Percentiles rank a stretch among this genome's conserved stretches.
Evolutionary conservation across 2,113 vertebrate genomes (phyloP).

Genomic region (Siniperca knerii): DNA sequence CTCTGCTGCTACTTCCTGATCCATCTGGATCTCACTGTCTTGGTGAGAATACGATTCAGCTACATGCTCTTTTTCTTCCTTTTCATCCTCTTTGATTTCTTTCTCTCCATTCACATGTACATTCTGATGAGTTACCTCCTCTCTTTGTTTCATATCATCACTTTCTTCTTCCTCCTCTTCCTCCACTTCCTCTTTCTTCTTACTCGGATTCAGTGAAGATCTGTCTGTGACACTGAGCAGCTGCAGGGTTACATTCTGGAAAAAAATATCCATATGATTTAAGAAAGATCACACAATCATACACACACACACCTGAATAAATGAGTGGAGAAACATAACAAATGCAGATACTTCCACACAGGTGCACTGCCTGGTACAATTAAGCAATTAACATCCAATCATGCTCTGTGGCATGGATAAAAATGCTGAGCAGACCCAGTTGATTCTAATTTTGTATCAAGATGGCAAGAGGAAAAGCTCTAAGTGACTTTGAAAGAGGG

Average conservation of each 20-base stretch:
- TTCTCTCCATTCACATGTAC: constrained; percentile 49
- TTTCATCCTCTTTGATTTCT: constrained; percentile 32
- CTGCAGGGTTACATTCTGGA: constrained; percentile 92
- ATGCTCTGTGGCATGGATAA: too few relatives aligned
- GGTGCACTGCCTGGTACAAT: too few relatives aligned
- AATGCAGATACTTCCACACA: too few relatives aligned
- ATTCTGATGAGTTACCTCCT: constrained; percentile 24
- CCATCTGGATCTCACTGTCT: constrained; percentile 23
- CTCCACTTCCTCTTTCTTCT: constrained; percentile 66
- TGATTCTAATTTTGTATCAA: too few relatives aligned
- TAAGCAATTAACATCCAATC: too few relatives aligned
- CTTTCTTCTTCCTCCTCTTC: constrained; percentile 60
- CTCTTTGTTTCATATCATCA: constrained; percentile 15
- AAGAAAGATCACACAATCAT: not conserved
- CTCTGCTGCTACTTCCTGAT: constrained; percentile 28
- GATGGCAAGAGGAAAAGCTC: too few relatives aligned
- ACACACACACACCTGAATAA: too few relatives aligned
- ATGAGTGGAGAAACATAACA: too few relatives aligned
- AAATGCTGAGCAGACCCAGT: too few relatives aligned
- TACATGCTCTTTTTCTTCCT: constrained; percentile 18
- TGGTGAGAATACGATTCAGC: not conserved
- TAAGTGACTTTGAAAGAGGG: too few relatives aligned
- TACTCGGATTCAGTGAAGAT: constrained; percentile 48
- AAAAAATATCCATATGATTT: not conserved
- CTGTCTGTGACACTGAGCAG: constrained; percentile 81